Base-by-base conservation (phyloP, 2,113 vertebrate genomes). In the Noctilio leporinus region DNA sequence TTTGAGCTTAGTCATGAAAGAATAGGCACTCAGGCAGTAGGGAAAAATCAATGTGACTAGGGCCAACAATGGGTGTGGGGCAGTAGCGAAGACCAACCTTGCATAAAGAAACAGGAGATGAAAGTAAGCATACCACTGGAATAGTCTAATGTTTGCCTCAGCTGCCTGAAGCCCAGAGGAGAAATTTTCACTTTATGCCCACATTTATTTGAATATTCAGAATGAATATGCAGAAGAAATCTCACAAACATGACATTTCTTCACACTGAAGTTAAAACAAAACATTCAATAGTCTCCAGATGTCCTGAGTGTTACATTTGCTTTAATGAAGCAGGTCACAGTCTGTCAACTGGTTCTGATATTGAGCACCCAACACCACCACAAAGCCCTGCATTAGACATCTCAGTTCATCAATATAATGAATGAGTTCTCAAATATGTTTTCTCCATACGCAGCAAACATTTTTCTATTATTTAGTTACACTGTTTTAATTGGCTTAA, bases 391-490 rank as follows among this genome's bases (percentile, higher is more conserved):
- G 38, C 49, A 47, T 83, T 67, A 64, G 90, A 88, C 65, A 49
- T 83, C 40, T 77, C 90, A 86, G 90, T 89, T 96, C 87, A 55
- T 95, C 94, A 96, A 7, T 86, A 85, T 95, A 96, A 97, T 91
- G 96, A 96, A 96, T 95, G 97, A 95, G 90, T 93, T 95, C 87
- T 96, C 95, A 95, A 90, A 95, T 97, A 95, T 89, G 92, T 96
- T 92, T 64, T 86, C 53, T 92, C 95, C 84, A 95, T 86, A 88
- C 88, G 90, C 62, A 78, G 90, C 95, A 96, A 95, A 86, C 91
- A 86, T 95, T 95, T 95, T 93, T 78, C 90, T 92, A n/a, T 95
- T 95, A 96, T 82, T 94, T 90, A 89, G 85, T 92, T 91, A 92
- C 35, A 49, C 81, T 78, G 55, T 57, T 93, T 95, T 96, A 93